Percentiles rank a stretch among this genome's conserved stretches.
phyloP scores from a whole-genome alignment of 35 echinoderm and acorn worm genomes.

The Acanthaster planci region DNA sequence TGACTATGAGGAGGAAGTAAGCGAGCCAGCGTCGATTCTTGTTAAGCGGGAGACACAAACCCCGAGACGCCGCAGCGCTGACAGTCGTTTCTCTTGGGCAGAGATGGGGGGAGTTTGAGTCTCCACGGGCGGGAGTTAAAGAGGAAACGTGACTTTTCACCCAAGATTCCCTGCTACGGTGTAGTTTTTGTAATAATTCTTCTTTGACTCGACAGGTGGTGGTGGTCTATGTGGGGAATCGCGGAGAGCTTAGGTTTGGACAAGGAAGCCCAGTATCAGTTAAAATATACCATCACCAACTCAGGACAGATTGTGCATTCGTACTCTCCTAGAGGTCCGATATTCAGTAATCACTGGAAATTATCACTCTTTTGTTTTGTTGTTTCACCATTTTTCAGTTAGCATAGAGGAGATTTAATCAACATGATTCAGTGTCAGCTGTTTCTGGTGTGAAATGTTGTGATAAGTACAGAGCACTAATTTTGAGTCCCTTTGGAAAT shows the following conservation, averaged over 20 bases:
- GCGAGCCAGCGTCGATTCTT: not conserved
- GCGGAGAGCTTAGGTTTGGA: not conserved
- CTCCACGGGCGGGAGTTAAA: slow-evolving; percentile 17
- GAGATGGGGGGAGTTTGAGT: not conserved
- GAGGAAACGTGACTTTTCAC: slow-evolving; percentile 21
- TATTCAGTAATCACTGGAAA: no score
- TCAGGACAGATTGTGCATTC: not conserved
- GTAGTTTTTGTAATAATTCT: not conserved
- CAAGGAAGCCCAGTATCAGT: not conserved
- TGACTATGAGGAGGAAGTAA: not conserved
- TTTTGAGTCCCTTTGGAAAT: no score
- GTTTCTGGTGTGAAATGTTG: no score
- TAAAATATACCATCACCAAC: not conserved
- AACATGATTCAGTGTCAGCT: no score
- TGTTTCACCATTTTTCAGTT: no score
- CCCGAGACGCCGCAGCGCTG: not conserved
- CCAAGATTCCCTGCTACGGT: not conserved
- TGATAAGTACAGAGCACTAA: no score
- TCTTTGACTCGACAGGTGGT: slow-evolving; percentile 14
- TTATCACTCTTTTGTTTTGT: no score
- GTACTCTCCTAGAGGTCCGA: no score
- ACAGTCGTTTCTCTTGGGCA: not conserved
- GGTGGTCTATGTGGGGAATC: not conserved
- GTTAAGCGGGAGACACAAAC: not conserved
- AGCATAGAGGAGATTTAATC: no score